phyloP scores from a whole-genome alignment of 1,140 invertebrate genomes.

The Achatina immaculata region DNA sequence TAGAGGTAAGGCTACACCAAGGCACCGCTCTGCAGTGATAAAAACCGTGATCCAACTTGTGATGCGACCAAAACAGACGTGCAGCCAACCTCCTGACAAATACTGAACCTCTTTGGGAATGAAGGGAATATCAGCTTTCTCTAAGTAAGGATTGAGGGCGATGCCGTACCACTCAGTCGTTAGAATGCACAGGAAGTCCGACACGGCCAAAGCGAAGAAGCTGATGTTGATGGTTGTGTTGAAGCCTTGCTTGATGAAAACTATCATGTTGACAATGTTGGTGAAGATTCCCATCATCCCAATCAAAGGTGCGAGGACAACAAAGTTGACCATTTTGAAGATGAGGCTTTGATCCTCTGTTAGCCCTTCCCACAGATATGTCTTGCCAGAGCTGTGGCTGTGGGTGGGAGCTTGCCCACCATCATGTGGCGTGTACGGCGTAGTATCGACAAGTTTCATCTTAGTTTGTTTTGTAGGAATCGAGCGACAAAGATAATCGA shows the following conservation, averaged over 20 bases:
- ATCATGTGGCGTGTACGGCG: neutral
- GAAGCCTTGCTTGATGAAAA: slow-evolving; percentile 5
- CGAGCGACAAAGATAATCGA: too few relatives aligned
- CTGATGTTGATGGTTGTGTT: slow-evolving; percentile 13
- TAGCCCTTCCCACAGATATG: too few relatives aligned
- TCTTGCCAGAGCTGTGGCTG: too few relatives aligned
- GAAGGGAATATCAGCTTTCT: neutral
- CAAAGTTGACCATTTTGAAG: neutral
- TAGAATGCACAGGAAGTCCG: neutral
- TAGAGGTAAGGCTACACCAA: slow-evolving; percentile 4
- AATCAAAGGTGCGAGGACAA: neutral
- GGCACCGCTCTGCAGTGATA: slow-evolving; percentile 11
- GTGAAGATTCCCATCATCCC: slow-evolving; percentile 1
- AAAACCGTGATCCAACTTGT: slow-evolving; percentile 23
- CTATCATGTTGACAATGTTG: slow-evolving; percentile 5
- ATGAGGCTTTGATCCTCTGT: neutral
- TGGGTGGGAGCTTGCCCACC: neutral
- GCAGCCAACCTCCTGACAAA: neutral
- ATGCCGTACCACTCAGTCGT: slow-evolving; percentile 11
- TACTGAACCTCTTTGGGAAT: neutral
- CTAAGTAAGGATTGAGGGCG: neutral
- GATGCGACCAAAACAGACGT: neutral
- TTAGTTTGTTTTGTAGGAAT: neutral
- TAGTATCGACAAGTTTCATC: neutral
- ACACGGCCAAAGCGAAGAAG: slow-evolving; percentile 10